Percentiles rank a stretch among this genome's conserved stretches.
Evolutionary conservation across 2,113 vertebrate genomes (phyloP).

Genomic region (Cyanocitta stelleri): DNA sequence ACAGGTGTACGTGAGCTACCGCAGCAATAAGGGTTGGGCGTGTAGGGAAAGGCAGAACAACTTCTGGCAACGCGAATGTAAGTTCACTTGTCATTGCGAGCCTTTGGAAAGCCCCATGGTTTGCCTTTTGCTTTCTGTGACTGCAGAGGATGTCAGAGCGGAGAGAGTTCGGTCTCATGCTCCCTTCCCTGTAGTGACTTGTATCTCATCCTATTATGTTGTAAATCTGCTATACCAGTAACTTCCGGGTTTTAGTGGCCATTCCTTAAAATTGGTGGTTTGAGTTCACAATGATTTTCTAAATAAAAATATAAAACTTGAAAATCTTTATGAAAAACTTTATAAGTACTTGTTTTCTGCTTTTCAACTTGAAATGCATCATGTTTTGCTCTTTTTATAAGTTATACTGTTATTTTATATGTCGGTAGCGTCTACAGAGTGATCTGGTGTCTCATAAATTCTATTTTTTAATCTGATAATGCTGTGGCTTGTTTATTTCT

Average conservation of each 20-base stretch:
- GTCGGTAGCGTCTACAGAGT: fast-evolving
- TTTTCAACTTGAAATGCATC: background rate
- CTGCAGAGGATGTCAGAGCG: fast-evolving
- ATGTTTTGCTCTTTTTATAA: fast-evolving
- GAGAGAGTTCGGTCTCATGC: fast-evolving
- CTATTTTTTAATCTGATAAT: fast-evolving
- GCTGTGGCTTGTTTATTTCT: background rate
- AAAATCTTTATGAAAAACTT: background rate
- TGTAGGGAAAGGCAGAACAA: background rate
- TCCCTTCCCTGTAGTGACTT: fast-evolving
- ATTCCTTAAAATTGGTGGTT: fast-evolving
- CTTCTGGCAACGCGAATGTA: fast-evolving
- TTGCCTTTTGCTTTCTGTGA: too few relatives aligned
- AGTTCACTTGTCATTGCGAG: background rate
- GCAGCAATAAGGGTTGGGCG: background rate
- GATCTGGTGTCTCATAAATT: background rate
- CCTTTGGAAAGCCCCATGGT: too few relatives aligned
- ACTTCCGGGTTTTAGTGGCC: fast-evolving
- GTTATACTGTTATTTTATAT: fast-evolving
- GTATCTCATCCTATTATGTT: fast-evolving
- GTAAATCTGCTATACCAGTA: fast-evolving
- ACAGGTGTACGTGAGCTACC: background rate
- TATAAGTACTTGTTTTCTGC: too few relatives aligned
- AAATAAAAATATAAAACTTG: background rate
- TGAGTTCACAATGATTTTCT: background rate